Percentiles rank a stretch among this genome's conserved stretches.
Conservation (phyloP, 2,888 invertebrate genomes). For the Dioctria linearis region DNA sequence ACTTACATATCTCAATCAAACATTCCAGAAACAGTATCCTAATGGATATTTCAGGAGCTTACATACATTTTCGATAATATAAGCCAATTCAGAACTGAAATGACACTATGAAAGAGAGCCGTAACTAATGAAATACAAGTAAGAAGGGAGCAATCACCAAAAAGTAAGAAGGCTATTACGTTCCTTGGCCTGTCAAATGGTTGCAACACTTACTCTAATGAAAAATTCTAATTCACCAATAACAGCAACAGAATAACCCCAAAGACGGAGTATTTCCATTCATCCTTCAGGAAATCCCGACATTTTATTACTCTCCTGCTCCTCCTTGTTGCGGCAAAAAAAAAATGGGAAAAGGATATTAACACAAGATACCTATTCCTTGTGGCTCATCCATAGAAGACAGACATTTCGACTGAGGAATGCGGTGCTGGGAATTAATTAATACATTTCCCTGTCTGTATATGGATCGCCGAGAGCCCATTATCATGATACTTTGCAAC, state of each 20-base stretch:
- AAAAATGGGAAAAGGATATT: slow-evolving; percentile 24
- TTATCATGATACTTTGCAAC: slow-evolving; percentile 39
- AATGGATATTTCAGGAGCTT: too few relatives aligned
- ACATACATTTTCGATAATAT: too few relatives aligned
- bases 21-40: too few relatives aligned
- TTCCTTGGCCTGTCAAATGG: slow-evolving; percentile 60
- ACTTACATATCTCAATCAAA: too few relatives aligned
- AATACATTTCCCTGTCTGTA: slow-evolving; percentile 60
- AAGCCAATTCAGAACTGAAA: too few relatives aligned
- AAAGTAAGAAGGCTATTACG: slow-evolving; percentile 12
- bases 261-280: slow-evolving; percentile 37
- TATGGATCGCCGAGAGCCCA: slow-evolving; percentile 41
- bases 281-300: slow-evolving; percentile 52
- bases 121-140: slow-evolving; percentile 30
- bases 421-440: slow-evolving; percentile 62
- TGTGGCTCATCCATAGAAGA: slow-evolving; percentile 54
- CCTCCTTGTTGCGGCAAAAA: background rate
- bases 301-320: slow-evolving; percentile 57
- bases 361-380: slow-evolving; percentile 31
- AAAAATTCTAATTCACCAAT: slow-evolving; percentile 63
- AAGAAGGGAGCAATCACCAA: slow-evolving; percentile 13
- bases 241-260: slow-evolving; percentile 57
- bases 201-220: slow-evolving; percentile 63
- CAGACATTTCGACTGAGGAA: slow-evolving; percentile 59
- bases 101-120: background rate